Base-by-base conservation (phyloP, 1,140 invertebrate genomes). In the Xylocopa sonorina region DNA sequence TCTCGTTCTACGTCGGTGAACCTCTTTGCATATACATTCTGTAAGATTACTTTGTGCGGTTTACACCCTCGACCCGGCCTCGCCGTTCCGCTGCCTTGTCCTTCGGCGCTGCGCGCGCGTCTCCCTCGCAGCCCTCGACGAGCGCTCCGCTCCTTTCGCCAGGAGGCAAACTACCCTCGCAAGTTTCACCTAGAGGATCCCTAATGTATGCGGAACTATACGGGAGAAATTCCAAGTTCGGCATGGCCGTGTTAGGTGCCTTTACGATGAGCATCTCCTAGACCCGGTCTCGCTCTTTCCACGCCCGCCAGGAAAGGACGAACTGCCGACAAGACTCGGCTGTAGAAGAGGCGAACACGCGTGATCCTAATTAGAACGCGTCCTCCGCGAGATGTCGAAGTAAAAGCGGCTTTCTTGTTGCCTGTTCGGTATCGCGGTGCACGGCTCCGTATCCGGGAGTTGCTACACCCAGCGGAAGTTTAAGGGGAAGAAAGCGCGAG, bases 21-120 rank as follows among this genome's bases (percentile, higher is more conserved):
- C 92, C 91, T 92, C 92, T 93, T 93, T 92, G 92, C 92, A 93
- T 93, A 93, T 93, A 93, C 92, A 93, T 93, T 92, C 92, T 93
- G 92, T 93, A 93, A 93, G 91, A 93, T 93, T 93, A 93, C 92
- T 93, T 93, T 93, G 88, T 88, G 92, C 90, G 92, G 92, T 93
- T 92, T 92, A 92, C 92, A 92, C 92, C 91, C 92, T 81, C 85
- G 71, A 57, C 34, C 77, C 84, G 79, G 73, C 68, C 73, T 77
- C 76, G 32, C 57, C 53, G 62, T 43, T 16, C 27, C 21, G 29
- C 29, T 51, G 71, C 77, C n/a, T 82, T 76, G 67, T 77, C 80
- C 63, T 72, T 72, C 78, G 67, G 74, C 81, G 53, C 86, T 85
- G 81, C 78, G 78, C 86, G 77, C 86, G 16, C 41, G 29, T 12